phyloP scores from a whole-genome alignment of 2,113 vertebrate genomes.

The Neolamprologus toae region DNA sequence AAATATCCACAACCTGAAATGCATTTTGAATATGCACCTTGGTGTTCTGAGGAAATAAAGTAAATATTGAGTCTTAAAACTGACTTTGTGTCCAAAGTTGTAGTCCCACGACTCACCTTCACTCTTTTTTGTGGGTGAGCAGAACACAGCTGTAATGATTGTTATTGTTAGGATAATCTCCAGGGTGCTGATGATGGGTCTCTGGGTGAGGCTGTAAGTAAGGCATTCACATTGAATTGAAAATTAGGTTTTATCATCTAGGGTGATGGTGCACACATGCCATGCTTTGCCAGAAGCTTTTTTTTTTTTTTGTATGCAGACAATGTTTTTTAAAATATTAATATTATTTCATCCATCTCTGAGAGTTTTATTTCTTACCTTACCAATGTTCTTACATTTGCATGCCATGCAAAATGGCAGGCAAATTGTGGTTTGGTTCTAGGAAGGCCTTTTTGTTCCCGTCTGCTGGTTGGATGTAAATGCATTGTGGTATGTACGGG shows the following conservation, averaged over 20 bases:
- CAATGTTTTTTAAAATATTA: neutral
- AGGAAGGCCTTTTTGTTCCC: neutral
- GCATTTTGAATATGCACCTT: neutral
- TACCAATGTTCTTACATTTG: neutral
- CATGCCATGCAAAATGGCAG: constrained; percentile 43
- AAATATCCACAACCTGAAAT: neutral
- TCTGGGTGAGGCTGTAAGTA: neutral
- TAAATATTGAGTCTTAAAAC: neutral
- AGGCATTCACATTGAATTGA: neutral
- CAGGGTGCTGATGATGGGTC: neutral
- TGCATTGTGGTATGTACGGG: neutral
- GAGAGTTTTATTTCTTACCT: neutral
- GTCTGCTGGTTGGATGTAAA: constrained; percentile 16
- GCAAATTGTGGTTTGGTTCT: neutral
- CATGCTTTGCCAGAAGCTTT: neutral
- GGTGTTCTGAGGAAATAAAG: neutral
- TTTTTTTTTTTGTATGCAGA: neutral
- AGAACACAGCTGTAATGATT: neutral
- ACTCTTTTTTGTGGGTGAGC: neutral
- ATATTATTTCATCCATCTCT: neutral
- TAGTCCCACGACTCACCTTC: neutral
- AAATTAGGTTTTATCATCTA: neutral
- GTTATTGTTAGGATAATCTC: neutral
- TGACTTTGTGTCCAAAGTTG: neutral
- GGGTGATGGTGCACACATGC: neutral